Evolutionary conservation across 2,113 vertebrate species (phyloP).

Genomic region (Microtus pennsylvanicus): DNA sequence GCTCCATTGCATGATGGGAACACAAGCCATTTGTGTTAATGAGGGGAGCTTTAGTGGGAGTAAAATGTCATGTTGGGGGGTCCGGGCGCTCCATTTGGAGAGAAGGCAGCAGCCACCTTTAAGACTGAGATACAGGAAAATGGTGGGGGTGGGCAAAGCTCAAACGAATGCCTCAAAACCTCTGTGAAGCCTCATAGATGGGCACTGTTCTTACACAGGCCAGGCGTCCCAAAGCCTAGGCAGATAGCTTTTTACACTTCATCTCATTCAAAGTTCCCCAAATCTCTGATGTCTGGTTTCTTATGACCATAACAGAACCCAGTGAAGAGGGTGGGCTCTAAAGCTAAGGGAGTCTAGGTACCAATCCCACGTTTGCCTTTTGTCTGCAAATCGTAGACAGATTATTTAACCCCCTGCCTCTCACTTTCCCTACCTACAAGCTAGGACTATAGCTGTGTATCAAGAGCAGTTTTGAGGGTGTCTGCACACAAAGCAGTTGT

Average conservation of each 20-base stretch:
- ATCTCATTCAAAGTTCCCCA: not conserved
- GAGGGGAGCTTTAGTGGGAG: not conserved
- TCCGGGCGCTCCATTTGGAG: not conserved
- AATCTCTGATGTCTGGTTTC: not conserved
- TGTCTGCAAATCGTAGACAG: not conserved
- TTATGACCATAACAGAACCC: not conserved
- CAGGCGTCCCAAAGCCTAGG: not conserved
- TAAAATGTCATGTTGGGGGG: not conserved
- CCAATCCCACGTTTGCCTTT: not conserved
- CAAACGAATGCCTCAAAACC: not conserved
- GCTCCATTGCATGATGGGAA: not conserved
- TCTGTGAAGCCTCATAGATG: not conserved
- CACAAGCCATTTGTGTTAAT: slow-evolving; percentile 12
- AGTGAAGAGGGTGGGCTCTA: not conserved
- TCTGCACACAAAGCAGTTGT: not conserved
- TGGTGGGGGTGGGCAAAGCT: not conserved
- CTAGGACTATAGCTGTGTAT: not conserved
- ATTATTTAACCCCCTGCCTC: not conserved
- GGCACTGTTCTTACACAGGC: not conserved
- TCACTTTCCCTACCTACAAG: not conserved
- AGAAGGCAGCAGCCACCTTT: not conserved
- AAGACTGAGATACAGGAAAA: not conserved
- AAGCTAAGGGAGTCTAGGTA: not conserved
- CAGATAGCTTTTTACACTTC: not conserved
- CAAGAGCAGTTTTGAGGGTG: not conserved